Evolutionary conservation across 2,888 invertebrate genomes (phyloP), one percentile per base, ranked within the genome.

Genomic region (Sthenelais limicola): DNA sequence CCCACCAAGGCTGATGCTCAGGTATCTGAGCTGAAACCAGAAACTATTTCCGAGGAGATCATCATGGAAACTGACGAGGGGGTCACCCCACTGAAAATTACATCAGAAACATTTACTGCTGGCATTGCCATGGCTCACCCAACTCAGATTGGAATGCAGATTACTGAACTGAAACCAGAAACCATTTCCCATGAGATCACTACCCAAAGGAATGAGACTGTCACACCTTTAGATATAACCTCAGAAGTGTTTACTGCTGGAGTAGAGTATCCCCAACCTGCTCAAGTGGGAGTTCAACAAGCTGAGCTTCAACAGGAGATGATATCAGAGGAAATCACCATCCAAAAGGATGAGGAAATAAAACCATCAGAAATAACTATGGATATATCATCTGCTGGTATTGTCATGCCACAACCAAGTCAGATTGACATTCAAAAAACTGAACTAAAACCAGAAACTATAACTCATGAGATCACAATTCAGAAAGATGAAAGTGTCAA

Each of bases 211-310:
- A 49, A 43, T 12, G 70, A 72, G 67, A 72, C 74, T 28, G 58
- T 72, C 24, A n/a, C 51, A 43, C 74, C 72, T 12, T 28, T 28
- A 12, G 71, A 76, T 26, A 67, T 67, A 3, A 35, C 52, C 12
- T 33, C 66, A 43, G 54, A 72, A 7, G 30, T 72, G 18, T 68
- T 71, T 5, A 76, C 74, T 52, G 76, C 72, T 52, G 54, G 28
- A 3, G 18, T 70, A 3, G 28, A 56, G n/a, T 26, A 56, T 35
- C 70, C 70, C 3, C 43, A 56, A 26, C 48, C 33, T 1, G 43
- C 56, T 7, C 67, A 67, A 67, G 67, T 67, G 7, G 48, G 49
- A 9, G 48, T 67, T 7, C 67, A 67, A 48, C 2, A 28, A 32
- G 38, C 62, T n/a, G 73, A 74, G 35, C 15, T 69, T 15, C 49